phyloP scores from a whole-genome alignment of 2,797 vertebrate genomes.

The Coendou prehensilis region DNA sequence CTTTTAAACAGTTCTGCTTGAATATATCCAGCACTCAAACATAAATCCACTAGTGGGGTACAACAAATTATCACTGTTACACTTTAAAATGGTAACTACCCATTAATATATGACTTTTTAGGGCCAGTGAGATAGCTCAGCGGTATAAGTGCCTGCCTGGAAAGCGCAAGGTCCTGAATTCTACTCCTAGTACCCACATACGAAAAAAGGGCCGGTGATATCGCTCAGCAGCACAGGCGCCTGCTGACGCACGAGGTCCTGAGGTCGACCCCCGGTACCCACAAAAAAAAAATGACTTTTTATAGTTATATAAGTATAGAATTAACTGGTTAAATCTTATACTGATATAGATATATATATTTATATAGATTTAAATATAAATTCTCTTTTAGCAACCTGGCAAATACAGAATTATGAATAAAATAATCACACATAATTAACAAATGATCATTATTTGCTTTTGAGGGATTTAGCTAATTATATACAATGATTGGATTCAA shows the following conservation, averaged over 20 bases:
- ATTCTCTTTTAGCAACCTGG: neutral
- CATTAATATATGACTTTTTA: neutral
- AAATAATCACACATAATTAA: conserved; percentile 34
- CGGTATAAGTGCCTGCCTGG: no score
- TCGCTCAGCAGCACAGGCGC: no score
- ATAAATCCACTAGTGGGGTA: conserved; percentile 82
- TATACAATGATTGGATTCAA: neutral
- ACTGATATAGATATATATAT: neutral
- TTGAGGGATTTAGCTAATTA: neutral
- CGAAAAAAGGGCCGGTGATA: no score
- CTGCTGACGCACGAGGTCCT: no score
- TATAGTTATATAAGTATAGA: neutral
- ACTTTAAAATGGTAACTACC: neutral
- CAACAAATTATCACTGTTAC: neutral
- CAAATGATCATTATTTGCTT: neutral
- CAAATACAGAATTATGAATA: neutral
- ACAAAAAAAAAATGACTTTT: neutral
- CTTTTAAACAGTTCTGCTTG: conserved; percentile 81
- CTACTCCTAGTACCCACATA: no score
- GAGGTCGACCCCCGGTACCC: no score
- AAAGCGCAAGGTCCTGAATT: no score
- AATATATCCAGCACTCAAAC: conserved; percentile 83
- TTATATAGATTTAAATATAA: neutral
- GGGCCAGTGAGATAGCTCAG: no score
- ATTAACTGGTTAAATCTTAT: neutral